Conservation (phyloP, 2,888 invertebrate genomes). For the Carpatolechia fugitivella region DNA sequence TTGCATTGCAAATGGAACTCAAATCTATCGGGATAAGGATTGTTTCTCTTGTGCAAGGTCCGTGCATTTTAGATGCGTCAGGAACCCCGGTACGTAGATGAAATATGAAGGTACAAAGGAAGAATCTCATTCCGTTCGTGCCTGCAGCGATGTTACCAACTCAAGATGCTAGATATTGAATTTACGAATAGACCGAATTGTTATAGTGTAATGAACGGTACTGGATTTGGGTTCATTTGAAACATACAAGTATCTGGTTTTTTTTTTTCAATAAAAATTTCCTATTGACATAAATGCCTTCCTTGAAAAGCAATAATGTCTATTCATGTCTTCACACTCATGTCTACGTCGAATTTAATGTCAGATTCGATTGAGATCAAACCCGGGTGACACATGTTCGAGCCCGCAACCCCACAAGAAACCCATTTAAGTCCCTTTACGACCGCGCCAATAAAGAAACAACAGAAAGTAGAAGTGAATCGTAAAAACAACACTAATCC, state of each 20-base stretch:
- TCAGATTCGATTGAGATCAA: constrained; percentile 24
- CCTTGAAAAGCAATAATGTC: not conserved
- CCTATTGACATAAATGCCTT: too few relatives aligned
- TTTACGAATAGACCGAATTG: constrained; percentile 33
- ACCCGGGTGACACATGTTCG: constrained; percentile 25
- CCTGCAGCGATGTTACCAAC: constrained; percentile 46
- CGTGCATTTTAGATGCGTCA: constrained; percentile 43
- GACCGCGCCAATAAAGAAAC: constrained; percentile 54
- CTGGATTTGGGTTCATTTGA: not conserved
- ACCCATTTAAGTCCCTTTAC: constrained; percentile 46
- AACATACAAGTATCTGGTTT: too few relatives aligned
- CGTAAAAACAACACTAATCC: constrained; percentile 73
- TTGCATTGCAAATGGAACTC: constrained; percentile 41
- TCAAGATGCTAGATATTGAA: constrained; percentile 44
- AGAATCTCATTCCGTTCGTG: constrained; percentile 60
- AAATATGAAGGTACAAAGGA: constrained; percentile 66
- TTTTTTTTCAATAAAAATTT: too few relatives aligned
- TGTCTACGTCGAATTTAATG: constrained; percentile 1
- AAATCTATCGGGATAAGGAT: constrained; percentile 40
- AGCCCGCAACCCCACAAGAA: constrained; percentile 30
- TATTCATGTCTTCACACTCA: not conserved
- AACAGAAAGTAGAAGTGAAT: constrained; percentile 62
- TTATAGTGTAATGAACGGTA: not conserved
- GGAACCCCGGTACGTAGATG: constrained; percentile 52
- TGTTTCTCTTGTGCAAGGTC: constrained; percentile 31